These are phyloP conservation scores for Sminthopsis crassicaudata DNA, from an alignment of 2,113 vertebrate species.

Conservation along the genomic window DNA sequence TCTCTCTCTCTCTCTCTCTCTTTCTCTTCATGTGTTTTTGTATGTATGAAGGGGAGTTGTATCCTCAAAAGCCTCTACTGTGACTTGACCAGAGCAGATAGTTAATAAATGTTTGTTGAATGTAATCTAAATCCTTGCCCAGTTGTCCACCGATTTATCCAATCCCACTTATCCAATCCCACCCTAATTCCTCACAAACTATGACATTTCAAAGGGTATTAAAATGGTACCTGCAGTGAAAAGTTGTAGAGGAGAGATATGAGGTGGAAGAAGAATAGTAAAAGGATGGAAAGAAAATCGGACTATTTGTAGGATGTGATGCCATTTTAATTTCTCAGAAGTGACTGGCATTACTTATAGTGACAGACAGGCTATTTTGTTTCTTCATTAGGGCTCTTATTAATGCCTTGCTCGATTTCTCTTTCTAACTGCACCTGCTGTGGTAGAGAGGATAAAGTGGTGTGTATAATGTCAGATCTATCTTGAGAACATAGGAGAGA, in stretches of 20 bases:
- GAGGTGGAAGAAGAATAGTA: not conserved
- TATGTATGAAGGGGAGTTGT: not conserved
- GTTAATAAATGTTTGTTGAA: not conserved
- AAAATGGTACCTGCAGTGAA: not conserved
- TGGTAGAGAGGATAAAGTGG: constrained; percentile 46
- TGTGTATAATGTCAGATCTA: constrained; percentile 60
- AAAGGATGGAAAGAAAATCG: constrained; percentile 23
- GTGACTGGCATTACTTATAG: constrained; percentile 40
- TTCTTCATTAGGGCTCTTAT: constrained; percentile 67
- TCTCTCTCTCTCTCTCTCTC: no score
- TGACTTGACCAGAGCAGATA: not conserved
- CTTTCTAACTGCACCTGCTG: constrained; percentile 55
- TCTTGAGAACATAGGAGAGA: constrained; percentile 58
- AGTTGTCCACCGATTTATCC: not conserved
- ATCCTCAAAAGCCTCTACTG: not conserved
- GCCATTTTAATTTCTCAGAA: constrained; percentile 57
- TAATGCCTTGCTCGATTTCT: constrained; percentile 50
- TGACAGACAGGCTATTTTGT: constrained; percentile 65
- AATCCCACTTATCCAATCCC: not conserved
- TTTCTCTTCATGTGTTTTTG: not conserved
- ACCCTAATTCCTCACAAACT: not conserved
- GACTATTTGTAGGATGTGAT: constrained; percentile 20
- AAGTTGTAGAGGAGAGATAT: not conserved
- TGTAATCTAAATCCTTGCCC: not conserved
- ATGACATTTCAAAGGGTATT: not conserved